These are phyloP conservation scores for Aspidiotus rigidus DNA, from an alignment of 2,888 invertebrate species.

Conservation along the genomic window DNA sequence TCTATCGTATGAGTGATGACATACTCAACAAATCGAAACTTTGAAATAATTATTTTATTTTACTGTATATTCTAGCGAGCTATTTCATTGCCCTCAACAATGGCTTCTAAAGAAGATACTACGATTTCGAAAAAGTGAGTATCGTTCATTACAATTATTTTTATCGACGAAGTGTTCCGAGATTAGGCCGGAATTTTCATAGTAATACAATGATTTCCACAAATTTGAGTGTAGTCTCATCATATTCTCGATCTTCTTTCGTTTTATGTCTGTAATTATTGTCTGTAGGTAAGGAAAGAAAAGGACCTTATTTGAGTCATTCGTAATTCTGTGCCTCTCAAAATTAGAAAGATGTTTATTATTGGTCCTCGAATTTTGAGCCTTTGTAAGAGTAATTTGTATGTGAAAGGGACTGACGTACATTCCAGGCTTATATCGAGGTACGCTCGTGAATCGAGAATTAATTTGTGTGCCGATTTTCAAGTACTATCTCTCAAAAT, in stretches of 20 bases:
- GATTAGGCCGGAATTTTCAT: not conserved
- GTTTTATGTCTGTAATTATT: too few relatives aligned
- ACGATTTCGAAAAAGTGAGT: slow-evolving; percentile 23
- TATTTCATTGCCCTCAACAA: slow-evolving; percentile 4
- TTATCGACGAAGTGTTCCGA: not conserved
- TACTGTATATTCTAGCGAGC: too few relatives aligned
- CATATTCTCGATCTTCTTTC: too few relatives aligned
- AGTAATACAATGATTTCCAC: not conserved
- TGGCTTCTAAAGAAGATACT: slow-evolving; percentile 20
- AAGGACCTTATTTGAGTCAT: too few relatives aligned
- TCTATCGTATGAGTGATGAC: too few relatives aligned
- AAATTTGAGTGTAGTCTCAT: too few relatives aligned
- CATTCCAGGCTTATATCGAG: slow-evolving; percentile 2
- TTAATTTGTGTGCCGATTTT: not conserved
- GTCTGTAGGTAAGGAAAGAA: too few relatives aligned
- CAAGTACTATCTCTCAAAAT: not conserved
- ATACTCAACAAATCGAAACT: too few relatives aligned
- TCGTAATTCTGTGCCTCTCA: not conserved
- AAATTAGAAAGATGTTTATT: not conserved
- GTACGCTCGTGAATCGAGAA: not conserved
- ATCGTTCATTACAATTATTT: not conserved
- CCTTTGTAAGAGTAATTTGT: not conserved
- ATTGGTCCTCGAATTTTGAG: not conserved
- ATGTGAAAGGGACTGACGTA: not conserved
- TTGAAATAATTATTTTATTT: too few relatives aligned